Evolutionary conservation across 92 coral and sea anemone genomes (phyloP).

Genomic region (Actinernus sp.): DNA sequence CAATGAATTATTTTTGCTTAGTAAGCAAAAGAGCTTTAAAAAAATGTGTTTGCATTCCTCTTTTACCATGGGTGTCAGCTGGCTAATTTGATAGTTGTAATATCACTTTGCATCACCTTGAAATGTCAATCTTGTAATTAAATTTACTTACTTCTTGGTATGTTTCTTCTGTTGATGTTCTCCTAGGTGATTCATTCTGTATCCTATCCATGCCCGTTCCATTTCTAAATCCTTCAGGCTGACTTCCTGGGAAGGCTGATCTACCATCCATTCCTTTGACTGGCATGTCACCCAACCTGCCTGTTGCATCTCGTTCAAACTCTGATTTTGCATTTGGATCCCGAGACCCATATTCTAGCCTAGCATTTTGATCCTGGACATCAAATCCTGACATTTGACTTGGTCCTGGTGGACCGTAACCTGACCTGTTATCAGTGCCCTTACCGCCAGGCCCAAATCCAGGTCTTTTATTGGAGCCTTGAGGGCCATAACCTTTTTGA

Average conservation of each 20-base stretch:
- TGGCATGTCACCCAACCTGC: background rate
- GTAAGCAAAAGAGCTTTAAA: too few species aligned
- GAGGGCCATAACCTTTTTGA: background rate
- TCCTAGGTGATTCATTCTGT: conserved; percentile 4
- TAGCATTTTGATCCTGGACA: too few species aligned
- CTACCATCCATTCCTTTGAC: conserved; percentile 1
- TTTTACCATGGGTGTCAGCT: too few species aligned
- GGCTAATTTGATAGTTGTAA: too few species aligned
- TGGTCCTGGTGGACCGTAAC: conserved; percentile 4
- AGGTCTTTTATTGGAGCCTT: background rate
- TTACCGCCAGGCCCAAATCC: conserved; percentile 22
- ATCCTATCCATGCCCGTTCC: conserved; percentile 22
- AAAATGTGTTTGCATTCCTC: too few species aligned
- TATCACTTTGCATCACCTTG: too few species aligned
- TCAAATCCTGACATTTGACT: conserved; percentile 5
- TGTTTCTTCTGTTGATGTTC: conserved; percentile 7
- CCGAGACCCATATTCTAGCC: too few species aligned
- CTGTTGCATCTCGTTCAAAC: too few species aligned
- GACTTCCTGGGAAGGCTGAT: background rate
- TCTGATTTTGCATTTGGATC: too few species aligned
- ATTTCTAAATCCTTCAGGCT: conserved; percentile 14
- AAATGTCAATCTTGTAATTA: too few species aligned
- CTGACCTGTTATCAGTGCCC: conserved; percentile 10
- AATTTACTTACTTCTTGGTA: too few species aligned
- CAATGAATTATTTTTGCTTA: too few species aligned